Conservation (phyloP, 2,113 vertebrate genomes). For the Stegostoma tigrinum region DNA sequence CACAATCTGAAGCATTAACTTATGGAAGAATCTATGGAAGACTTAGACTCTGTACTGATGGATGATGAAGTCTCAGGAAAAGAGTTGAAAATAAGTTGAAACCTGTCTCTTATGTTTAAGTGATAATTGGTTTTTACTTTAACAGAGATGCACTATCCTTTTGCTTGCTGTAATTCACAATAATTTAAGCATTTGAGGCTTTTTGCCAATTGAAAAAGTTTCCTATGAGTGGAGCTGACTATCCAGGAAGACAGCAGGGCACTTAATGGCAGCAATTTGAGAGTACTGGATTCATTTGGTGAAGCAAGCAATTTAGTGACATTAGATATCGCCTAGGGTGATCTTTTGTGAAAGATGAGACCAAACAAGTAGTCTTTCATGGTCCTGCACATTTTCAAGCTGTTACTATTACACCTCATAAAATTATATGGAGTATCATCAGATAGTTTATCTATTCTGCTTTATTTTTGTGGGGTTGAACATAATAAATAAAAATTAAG, state of each 20-base stretch:
- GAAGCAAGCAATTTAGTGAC: background rate
- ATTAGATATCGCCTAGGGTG: background rate
- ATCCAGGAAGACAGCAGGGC: background rate
- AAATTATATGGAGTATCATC: too few species aligned
- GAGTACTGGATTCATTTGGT: background rate
- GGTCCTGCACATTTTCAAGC: too few species aligned
- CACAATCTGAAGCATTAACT: background rate
- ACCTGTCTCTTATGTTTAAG: background rate
- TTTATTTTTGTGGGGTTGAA: too few species aligned
- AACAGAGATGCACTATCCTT: background rate
- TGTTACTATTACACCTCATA: too few species aligned
- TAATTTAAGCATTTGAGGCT: background rate
- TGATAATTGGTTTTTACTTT: background rate
- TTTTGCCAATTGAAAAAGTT: background rate
- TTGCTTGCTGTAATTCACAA: background rate
- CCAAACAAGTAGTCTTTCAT: too few species aligned
- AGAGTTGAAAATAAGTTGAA: background rate
- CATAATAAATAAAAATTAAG: too few species aligned
- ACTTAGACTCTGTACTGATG: background rate
- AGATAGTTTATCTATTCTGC: too few species aligned
- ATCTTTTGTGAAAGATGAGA: too few species aligned
- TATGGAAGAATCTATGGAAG: too few species aligned
- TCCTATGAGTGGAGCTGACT: background rate
- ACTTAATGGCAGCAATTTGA: background rate
- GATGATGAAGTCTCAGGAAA: background rate